Conservation (phyloP, 2,113 vertebrate species). For the Tachycineta bicolor region DNA sequence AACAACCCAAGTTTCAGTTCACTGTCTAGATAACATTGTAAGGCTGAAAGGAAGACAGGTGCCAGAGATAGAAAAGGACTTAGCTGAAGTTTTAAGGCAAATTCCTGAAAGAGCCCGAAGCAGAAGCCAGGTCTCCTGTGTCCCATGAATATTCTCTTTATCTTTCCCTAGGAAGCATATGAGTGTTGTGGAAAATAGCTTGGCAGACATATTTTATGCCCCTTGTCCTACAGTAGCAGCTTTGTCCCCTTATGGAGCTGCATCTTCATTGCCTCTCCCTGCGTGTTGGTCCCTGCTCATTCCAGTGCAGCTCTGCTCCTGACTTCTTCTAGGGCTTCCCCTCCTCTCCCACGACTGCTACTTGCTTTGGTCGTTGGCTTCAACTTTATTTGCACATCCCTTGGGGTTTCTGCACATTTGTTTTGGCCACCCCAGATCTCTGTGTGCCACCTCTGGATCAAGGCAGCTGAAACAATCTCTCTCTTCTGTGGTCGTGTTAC, state of each 20-base stretch:
- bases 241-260: accelerated
- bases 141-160: not conserved
- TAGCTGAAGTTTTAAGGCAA: not conserved
- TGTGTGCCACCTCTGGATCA: not conserved
- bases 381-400: not conserved
- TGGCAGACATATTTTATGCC: not conserved
- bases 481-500: accelerated
- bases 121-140: not conserved
- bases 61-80: not conserved
- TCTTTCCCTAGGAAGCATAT: not conserved
- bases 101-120: not conserved
- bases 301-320: not conserved
- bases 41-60: not conserved
- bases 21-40: not conserved
- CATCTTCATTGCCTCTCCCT: not conserved
- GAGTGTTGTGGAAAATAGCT: not conserved
- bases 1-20: not conserved
- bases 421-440: not conserved
- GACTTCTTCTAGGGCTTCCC: not conserved
- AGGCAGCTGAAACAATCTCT: not conserved
- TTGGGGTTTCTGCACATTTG: not conserved
- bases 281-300: accelerated
- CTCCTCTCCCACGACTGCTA: accelerated
- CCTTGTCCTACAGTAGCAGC: not conserved
- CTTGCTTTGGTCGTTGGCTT: accelerated